Conservation (phyloP, 2,113 vertebrate genomes). For the Myiagra hebetior region DNA sequence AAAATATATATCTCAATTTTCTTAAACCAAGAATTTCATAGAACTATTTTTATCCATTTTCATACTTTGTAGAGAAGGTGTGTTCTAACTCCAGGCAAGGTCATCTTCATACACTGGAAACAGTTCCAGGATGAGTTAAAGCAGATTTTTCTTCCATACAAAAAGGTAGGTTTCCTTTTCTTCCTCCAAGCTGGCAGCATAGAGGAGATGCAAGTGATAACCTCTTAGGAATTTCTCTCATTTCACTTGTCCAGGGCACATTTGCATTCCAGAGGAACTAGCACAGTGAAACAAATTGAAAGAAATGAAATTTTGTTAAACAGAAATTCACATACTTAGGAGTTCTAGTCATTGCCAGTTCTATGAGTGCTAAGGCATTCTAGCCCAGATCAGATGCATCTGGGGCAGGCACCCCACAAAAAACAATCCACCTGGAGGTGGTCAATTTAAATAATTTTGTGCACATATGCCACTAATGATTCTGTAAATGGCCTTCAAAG, state of each 20-base stretch:
- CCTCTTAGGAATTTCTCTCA: neutral
- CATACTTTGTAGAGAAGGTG: neutral
- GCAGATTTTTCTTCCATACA: neutral
- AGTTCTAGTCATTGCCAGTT: neutral
- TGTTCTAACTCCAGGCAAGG: neutral
- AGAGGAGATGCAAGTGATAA: neutral
- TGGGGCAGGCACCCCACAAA: neutral
- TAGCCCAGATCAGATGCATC: neutral
- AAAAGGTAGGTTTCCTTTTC: neutral
- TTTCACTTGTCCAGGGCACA: neutral
- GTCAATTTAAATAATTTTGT: neutral
- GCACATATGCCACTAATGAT: neutral
- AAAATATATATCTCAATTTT: neutral
- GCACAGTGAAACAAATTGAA: neutral
- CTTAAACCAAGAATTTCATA: neutral
- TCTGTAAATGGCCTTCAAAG: neutral
- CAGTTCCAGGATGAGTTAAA: neutral
- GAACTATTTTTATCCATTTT: neutral
- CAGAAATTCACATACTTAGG: neutral
- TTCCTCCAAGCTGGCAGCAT: neutral
- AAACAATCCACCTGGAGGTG: neutral
- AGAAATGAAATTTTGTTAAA: neutral
- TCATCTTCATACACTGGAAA: neutral
- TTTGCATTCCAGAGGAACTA: neutral
- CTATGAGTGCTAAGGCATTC: neutral